Evolutionary conservation across 1,140 invertebrate species (phyloP).

Genomic region (Calycopis cecrops): DNA sequence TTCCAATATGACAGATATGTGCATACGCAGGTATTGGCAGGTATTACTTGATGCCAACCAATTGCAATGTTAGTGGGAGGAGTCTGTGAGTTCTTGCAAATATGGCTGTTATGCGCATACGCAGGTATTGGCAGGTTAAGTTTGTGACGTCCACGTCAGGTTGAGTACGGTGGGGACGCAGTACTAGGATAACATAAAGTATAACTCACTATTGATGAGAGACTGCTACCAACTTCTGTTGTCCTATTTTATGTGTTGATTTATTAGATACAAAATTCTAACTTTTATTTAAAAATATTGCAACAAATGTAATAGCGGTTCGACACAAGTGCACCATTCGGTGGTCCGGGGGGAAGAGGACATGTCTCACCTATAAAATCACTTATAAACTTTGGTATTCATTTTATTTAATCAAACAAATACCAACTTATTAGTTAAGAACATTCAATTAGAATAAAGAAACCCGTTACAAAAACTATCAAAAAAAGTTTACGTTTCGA

Average conservation of each 20-base stretch:
- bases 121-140: not conserved
- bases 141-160: not conserved
- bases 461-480: no score
- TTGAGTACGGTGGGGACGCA: not conserved
- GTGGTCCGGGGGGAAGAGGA: slow-evolving; percentile 10
- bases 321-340: slow-evolving; percentile 4
- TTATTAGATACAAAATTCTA: not conserved
- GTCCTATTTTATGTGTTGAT: not conserved
- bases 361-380: no score
- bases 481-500: no score
- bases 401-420: no score
- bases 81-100: not conserved
- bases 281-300: not conserved
- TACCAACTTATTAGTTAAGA: no score
- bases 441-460: no score
- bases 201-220: not conserved
- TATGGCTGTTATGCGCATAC: not conserved
- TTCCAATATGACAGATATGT: no score
- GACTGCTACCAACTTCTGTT: not conserved
- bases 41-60: no score
- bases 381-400: no score
- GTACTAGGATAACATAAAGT: not conserved
- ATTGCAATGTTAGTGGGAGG: not conserved
- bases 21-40: no score
- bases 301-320: not conserved